Evolutionary conservation across 2,888 invertebrate species (phyloP).

Genomic region (Falcaria lacertinaria): DNA sequence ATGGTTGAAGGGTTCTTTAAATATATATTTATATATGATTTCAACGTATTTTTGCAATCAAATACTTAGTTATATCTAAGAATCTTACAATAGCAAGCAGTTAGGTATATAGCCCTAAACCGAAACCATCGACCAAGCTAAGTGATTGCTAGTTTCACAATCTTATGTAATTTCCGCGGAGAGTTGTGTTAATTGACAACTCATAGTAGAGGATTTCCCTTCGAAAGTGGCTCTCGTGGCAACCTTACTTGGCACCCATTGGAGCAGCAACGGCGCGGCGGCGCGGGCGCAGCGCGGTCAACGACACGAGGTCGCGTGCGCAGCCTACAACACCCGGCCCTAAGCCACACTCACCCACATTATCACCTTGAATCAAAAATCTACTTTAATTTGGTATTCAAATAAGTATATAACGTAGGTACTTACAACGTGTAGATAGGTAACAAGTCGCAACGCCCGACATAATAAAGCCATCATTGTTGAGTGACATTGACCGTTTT

Average conservation of each 20-base stretch:
- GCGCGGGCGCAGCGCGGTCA: constrained; percentile 48
- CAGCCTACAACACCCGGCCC: constrained; percentile 25
- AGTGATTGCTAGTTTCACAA: background rate
- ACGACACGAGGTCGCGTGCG: constrained; percentile 71
- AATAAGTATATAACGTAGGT: constrained; percentile 10
- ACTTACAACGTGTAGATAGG: background rate
- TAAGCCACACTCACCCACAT: constrained; percentile 10
- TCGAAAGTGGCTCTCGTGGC: constrained; percentile 11
- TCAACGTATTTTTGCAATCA: too few relatives aligned
- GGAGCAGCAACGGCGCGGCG: constrained; percentile 40
- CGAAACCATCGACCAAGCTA: background rate
- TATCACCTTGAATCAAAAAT: constrained; percentile 13
- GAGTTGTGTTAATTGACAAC: too few relatives aligned
- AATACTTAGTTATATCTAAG: too few relatives aligned
- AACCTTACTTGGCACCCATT: constrained; percentile 42
- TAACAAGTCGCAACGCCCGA: background rate
- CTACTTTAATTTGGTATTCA: background rate
- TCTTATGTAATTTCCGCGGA: background rate
- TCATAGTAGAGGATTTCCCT: too few relatives aligned
- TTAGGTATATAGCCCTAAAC: too few relatives aligned
- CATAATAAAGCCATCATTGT: background rate
- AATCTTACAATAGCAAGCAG: too few relatives aligned
- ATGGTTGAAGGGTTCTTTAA: too few relatives aligned
- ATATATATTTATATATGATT: too few relatives aligned
- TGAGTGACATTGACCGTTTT: background rate